A percentile compares a stretch with the other conserved stretches of the same genome.
These are phyloP conservation scores for Drosophila melanocephala DNA, from an alignment of 2,888 invertebrate species.

Conservation along the genomic window DNA sequence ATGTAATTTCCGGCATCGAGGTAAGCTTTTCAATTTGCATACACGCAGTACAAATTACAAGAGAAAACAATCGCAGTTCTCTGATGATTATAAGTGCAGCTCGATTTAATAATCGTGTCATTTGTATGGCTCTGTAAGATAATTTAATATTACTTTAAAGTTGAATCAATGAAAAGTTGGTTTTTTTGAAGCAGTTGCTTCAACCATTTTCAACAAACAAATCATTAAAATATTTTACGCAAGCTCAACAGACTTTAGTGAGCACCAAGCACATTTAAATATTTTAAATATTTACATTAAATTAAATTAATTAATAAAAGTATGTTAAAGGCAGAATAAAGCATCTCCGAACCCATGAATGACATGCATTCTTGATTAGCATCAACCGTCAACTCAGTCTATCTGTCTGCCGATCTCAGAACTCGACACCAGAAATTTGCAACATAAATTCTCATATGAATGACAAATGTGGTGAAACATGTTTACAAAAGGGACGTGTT, in stretches of 20 bases:
- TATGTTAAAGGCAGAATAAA: neutral
- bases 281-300: neutral
- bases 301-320: neutral
- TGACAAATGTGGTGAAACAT: neutral
- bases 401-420: neutral
- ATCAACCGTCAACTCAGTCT: neutral
- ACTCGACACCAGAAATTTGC: neutral
- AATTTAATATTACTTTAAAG: neutral
- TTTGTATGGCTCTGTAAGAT: neutral
- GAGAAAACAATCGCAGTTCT: slow-evolving; percentile 12
- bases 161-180: neutral
- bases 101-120: slow-evolving; percentile 7
- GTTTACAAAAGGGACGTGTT: neutral
- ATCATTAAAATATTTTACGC: neutral
- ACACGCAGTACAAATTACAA: slow-evolving; percentile 31
- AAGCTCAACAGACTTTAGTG: too few relatives aligned
- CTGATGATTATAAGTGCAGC: neutral
- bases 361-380: neutral
- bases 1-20: slow-evolving; percentile 32
- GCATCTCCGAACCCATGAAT: neutral
- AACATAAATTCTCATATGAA: neutral
- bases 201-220: neutral
- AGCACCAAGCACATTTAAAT: neutral
- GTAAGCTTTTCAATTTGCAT: slow-evolving; percentile 40
- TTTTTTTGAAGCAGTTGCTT: neutral